phyloP scores from a whole-genome alignment of 2,888 invertebrate species.

The Tetrapedia diversipes region DNA sequence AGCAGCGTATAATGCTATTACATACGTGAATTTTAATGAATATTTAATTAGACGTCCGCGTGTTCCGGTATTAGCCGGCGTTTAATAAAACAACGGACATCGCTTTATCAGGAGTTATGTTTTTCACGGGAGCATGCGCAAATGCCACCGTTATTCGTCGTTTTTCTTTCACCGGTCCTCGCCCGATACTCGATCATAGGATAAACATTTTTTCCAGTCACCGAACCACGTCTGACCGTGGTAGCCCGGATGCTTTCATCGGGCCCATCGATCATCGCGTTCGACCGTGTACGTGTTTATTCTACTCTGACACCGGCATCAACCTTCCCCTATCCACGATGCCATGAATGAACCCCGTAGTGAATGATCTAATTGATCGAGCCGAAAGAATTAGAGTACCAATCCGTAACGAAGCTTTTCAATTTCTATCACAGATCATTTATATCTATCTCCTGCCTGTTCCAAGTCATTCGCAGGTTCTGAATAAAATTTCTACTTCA shows the following conservation, averaged over 20 bases:
- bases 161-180: neutral
- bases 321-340: neutral
- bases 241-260: slow-evolving; percentile 28
- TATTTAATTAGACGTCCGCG: neutral
- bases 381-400: too few relatives aligned
- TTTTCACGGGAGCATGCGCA: neutral
- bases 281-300: slow-evolving; percentile 24
- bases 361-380: too few relatives aligned
- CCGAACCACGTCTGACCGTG: slow-evolving; percentile 18
- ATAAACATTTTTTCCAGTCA: slow-evolving; percentile 39
- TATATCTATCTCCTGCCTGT: too few relatives aligned
- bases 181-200: slow-evolving; percentile 22
- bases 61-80: too few relatives aligned
- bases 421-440: neutral
- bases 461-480: too few relatives aligned
- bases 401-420: too few relatives aligned
- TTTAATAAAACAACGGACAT: neutral
- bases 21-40: neutral
- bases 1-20: neutral
- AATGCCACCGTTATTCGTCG: slow-evolving; percentile 1
- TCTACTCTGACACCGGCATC: slow-evolving; percentile 22
- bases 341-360: neutral
- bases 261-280: slow-evolving; percentile 36
- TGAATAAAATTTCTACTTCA: too few relatives aligned
- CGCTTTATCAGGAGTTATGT: neutral